A percentile compares a stretch with the other conserved stretches of the same genome.
These are phyloP conservation scores for Choristoneura rosaceana DNA, from an alignment of 2,888 invertebrate genomes.

Conservation along the genomic window DNA sequence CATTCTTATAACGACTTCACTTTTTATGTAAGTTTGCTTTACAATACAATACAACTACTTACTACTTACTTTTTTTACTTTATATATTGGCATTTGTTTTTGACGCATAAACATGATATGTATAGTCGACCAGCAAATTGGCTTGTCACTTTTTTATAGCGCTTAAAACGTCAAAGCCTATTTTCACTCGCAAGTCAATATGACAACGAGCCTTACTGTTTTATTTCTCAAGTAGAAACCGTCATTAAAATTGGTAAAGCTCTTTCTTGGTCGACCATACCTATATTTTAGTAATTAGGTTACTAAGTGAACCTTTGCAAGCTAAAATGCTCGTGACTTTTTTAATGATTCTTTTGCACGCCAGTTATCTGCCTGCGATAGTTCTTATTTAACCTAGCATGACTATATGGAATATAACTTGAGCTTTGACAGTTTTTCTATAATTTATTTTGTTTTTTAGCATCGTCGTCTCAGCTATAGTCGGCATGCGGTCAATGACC, in stretches of 20 bases:
- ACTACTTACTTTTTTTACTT: no score
- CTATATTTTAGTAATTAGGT: not conserved
- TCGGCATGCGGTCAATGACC: conserved; percentile 95
- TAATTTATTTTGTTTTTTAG: conserved; percentile 80
- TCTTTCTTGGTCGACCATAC: no score
- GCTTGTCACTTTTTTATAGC: no score
- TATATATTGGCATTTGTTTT: not conserved
- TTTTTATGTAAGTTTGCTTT: not conserved
- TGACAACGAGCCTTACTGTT: no score
- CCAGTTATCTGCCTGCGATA: conserved; percentile 20
- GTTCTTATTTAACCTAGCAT: conserved; percentile 10
- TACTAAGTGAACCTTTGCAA: not conserved
- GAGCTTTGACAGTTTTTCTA: not conserved
- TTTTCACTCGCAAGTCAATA: no score
- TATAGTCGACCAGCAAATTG: no score
- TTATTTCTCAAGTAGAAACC: no score
- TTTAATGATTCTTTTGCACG: conserved; percentile 2
- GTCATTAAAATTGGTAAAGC: no score
- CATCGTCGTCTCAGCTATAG: conserved; percentile 96
- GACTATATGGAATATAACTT: conserved; percentile 4
- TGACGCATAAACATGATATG: not conserved
- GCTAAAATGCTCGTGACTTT: not conserved
- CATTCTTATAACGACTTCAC: not conserved
- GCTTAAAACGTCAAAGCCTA: no score
- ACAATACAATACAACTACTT: no score